Evolutionary conservation across 2,113 vertebrate species (phyloP).

Genomic region (Ranitomeya imitator): DNA sequence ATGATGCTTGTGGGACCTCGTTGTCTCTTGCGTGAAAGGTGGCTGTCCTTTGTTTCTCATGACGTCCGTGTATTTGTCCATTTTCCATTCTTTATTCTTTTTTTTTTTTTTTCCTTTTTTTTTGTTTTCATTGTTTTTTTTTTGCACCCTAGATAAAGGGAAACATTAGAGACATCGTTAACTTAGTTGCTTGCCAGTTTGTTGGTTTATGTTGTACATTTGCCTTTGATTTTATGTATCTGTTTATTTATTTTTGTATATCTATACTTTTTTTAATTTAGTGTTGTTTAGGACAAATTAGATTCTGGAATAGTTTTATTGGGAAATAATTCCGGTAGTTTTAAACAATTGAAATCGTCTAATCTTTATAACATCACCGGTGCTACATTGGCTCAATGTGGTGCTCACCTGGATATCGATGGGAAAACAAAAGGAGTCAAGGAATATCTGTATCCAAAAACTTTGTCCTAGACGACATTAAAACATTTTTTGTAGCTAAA

Average conservation of each 20-base stretch:
- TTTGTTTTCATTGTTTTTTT: conserved; percentile 83
- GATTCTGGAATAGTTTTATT: conserved; percentile 75
- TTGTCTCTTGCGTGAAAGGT: conserved; percentile 89
- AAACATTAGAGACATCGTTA: conserved; percentile 83
- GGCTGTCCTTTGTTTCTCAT: conserved; percentile 89
- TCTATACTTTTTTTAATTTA: conserved; percentile 81
- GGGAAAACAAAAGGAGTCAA: conserved; percentile 66
- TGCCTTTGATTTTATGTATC: conserved; percentile 79
- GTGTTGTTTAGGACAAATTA: conserved; percentile 98
- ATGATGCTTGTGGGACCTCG: conserved; percentile 86
- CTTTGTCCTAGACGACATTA: conserved; percentile 98
- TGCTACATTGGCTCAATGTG: conserved; percentile 62
- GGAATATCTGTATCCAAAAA: conserved; percentile 59
- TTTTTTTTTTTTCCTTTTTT: conserved; percentile 71
- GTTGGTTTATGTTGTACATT: conserved; percentile 89
- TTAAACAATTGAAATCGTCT: conserved; percentile 37
- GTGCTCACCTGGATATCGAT: conserved; percentile 69
- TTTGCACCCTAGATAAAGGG: conserved; percentile 77
- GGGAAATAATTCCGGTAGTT: conserved; percentile 68
- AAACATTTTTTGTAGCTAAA: conserved; percentile 68
- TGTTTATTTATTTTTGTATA: conserved; percentile 76
- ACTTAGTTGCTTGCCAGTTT: conserved; percentile 87
- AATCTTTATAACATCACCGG: background rate
- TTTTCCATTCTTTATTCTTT: conserved; percentile 82
- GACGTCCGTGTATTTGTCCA: conserved; percentile 82